These are phyloP conservation scores for Frieseomelitta varia DNA, from an alignment of 1,140 invertebrate species.

Conservation along the genomic window DNA sequence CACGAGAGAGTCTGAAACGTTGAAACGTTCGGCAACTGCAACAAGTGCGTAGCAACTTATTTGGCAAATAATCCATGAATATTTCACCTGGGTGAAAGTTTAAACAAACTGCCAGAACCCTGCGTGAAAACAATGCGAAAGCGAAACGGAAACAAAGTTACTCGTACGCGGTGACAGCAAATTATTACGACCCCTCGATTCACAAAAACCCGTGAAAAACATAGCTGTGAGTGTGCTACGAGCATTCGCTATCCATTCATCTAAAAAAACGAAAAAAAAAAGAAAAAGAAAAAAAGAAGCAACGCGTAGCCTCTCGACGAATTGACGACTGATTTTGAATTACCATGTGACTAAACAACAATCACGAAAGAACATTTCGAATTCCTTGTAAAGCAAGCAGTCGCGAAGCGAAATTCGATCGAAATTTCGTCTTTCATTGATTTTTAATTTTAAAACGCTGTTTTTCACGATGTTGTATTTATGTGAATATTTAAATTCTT, in stretches of 20 bases:
- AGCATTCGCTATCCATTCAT: neutral
- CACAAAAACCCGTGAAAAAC: constrained; percentile 4
- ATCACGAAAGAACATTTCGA: neutral
- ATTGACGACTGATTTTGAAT: neutral
- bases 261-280: constrained; percentile 1
- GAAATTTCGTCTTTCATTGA: neutral
- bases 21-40: neutral
- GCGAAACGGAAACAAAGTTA: constrained; percentile 13
- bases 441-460: neutral
- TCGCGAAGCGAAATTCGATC: neutral
- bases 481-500: neutral
- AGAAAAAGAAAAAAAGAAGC: neutral
- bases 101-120: neutral
- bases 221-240: neutral
- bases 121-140: constrained; percentile 6
- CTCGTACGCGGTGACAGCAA: constrained; percentile 13
- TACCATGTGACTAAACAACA: neutral
- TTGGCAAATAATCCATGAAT: neutral
- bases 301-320: neutral
- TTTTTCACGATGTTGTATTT: neutral
- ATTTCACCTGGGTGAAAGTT: neutral
- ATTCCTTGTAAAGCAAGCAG: neutral
- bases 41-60: neutral
- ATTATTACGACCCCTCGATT: constrained; percentile 14
- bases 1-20: neutral